phyloP scores from a whole-genome alignment of 92 coral and sea anemone species.

The Diadumene lineata region DNA sequence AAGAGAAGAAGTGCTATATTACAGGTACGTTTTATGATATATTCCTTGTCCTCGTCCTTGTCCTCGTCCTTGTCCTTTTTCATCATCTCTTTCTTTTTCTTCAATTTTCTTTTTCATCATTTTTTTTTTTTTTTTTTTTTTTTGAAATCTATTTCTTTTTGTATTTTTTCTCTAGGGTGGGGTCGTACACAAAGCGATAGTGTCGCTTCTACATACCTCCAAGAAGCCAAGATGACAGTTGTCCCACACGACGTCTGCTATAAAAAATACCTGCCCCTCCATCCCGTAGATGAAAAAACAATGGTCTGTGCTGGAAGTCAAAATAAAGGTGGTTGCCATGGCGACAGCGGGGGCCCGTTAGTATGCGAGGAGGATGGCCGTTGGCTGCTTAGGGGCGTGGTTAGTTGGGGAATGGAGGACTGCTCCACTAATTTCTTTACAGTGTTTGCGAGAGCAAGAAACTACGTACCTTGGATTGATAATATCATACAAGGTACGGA shows the following conservation, averaged over 20 bases:
- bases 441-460: conserved; percentile 81
- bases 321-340: conserved; percentile 66
- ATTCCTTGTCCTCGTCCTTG: too few species aligned
- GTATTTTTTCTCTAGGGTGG: conserved; percentile 19
- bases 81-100: too few species aligned
- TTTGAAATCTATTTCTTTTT: neutral
- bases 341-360: conserved; percentile 93
- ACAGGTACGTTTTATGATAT: conserved; percentile 43
- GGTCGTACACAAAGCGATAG: conserved; percentile 26
- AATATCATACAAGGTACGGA: conserved; percentile 30
- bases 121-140: too few species aligned
- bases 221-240: conserved; percentile 40
- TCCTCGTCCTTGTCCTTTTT: too few species aligned
- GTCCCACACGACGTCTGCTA: conserved; percentile 17
- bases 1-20: conserved; percentile 14
- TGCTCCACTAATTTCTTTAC: conserved; percentile 76
- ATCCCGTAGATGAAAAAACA: conserved; percentile 33
- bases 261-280: conserved; percentile 3
- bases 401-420: conserved; percentile 80
- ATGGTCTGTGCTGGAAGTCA: conserved; percentile 47
- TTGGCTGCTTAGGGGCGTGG: conserved; percentile 82
- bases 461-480: conserved; percentile 73
- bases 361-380: conserved; percentile 79
- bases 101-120: too few species aligned
- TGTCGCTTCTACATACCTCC: conserved; percentile 17